Evolutionary conservation across 2,888 invertebrate species (phyloP).

Genomic region (Mythimna vitellina): DNA sequence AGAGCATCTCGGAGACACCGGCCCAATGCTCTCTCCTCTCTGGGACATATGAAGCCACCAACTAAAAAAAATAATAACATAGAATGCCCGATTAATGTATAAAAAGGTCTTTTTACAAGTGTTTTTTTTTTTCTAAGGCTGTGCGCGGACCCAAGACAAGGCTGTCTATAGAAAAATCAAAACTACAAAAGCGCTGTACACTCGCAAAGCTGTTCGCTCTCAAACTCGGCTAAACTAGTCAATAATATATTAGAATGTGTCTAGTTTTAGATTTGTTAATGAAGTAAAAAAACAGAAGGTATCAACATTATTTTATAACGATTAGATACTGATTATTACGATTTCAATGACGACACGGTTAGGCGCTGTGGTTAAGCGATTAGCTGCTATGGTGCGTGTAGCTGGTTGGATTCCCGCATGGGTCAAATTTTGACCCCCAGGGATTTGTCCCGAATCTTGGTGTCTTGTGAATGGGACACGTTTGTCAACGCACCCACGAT

Average conservation of each 20-base stretch:
- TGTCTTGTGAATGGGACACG: no score
- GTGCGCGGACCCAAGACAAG: background rate
- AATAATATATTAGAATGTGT: background rate
- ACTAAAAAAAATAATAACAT: constrained; percentile 85
- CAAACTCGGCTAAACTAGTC: background rate
- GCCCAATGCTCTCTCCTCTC: constrained; percentile 92
- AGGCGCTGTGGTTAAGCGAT: no score
- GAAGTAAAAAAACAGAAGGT: background rate
- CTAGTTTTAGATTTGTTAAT: background rate
- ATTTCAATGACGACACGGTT: no score
- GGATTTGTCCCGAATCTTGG: no score
- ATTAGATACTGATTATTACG: no score
- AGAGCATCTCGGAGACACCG: constrained; percentile 92
- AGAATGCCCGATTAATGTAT: no score
- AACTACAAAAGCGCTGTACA: background rate
- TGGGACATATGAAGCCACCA: constrained; percentile 92
- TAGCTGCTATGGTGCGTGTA: no score
- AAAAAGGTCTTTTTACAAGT: background rate
- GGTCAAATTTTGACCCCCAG: no score
- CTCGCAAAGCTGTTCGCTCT: no score
- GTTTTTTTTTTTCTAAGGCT: background rate
- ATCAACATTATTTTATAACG: no score
- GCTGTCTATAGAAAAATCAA: background rate
- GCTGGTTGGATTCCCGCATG: no score
- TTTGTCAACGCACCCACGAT: no score